Conservation (phyloP, 2,113 vertebrate species). For the Alethe diademata region DNA sequence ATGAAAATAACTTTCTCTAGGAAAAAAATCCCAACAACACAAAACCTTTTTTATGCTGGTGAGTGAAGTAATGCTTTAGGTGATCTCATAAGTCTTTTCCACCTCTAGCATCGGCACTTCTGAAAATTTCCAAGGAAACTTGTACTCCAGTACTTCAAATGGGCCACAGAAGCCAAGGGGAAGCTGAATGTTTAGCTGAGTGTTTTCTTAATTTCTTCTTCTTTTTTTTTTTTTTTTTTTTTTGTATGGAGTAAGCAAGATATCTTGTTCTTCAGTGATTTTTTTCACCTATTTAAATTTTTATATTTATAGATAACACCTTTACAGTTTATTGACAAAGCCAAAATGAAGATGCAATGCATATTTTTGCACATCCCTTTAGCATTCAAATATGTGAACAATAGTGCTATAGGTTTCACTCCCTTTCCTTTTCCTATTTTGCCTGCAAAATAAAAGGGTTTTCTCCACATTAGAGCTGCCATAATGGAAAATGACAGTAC, state of each 20-base stretch:
- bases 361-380: neutral
- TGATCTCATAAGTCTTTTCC: neutral
- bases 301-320: neutral
- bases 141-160: neutral
- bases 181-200: neutral
- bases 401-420: neutral
- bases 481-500: constrained; percentile 27
- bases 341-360: neutral
- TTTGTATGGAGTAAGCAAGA: neutral
- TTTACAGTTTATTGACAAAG: neutral
- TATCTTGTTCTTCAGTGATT: neutral
- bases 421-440: neutral
- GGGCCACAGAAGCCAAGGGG: neutral
- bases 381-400: neutral
- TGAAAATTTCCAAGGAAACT: constrained; percentile 11
- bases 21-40: neutral
- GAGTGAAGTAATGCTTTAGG: neutral
- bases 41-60: neutral
- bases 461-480: constrained; percentile 6
- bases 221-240: neutral
- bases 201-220: neutral
- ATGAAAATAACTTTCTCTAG: neutral
- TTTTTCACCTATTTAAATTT: neutral
- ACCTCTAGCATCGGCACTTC: neutral
- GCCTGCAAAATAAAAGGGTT: neutral